These are phyloP conservation scores for Smutsia gigantea DNA, from an alignment of 2,797 vertebrate species.

Conservation along the genomic window DNA sequence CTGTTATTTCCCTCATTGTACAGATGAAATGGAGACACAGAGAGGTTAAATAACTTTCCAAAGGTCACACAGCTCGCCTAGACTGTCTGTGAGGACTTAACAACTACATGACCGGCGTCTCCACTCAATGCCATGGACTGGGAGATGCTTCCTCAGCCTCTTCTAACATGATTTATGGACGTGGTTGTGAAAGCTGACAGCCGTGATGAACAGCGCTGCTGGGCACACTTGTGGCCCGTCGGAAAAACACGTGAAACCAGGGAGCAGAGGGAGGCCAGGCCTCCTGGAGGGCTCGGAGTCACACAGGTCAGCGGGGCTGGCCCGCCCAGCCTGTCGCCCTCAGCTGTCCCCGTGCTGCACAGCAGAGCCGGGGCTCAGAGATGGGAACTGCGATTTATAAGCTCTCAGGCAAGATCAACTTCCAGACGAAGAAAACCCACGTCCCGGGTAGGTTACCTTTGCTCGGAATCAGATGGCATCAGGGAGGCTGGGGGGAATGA, in stretches of 20 bases:
- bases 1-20: background rate
- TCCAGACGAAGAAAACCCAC: constrained; percentile 88
- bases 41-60: background rate
- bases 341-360: constrained; percentile 71
- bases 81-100: background rate
- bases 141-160: background rate
- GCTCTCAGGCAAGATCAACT: constrained; percentile 90
- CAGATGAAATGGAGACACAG: background rate
- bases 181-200: background rate
- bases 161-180: background rate
- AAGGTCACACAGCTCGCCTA: background rate
- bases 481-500: background rate
- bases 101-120: background rate
- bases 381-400: constrained; percentile 92
- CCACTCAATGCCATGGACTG: background rate
- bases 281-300: constrained; percentile 71
- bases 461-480: background rate
- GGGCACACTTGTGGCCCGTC: background rate
- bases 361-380: constrained; percentile 57
- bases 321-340: constrained; percentile 42
- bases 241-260: background rate
- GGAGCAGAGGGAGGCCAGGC: background rate
- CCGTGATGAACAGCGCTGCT: background rate
- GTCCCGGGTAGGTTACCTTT: constrained; percentile 80
- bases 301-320: constrained; percentile 61